Base-by-base conservation (phyloP, 1,140 invertebrate species). In the Diorhabda carinulata region DNA sequence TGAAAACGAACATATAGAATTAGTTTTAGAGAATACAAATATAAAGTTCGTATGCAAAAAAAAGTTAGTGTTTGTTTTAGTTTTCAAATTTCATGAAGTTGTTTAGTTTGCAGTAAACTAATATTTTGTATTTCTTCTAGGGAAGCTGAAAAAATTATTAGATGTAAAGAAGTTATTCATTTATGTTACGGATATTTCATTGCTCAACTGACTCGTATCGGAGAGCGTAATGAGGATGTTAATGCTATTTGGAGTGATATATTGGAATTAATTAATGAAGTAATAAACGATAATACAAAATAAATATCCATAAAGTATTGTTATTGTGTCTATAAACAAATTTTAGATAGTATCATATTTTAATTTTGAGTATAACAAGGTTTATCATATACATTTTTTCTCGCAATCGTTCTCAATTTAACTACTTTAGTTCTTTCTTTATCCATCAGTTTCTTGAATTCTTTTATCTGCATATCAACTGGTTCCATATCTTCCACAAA, bases 161-260 rank as follows among this genome's bases (percentile, higher is more conserved):
- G 74, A 63, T 80, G 78, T 72, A 79, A 78, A 72, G 60, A 75
- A 59, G 70, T 72, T 8, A 45, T 81, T 45, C 57, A 70, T 5
- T 43, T 64, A 5, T 68, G 66, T 40, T 74, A 77, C 9, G 61
- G 70, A 61, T 79, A 80, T 69, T 76, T 74, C 45, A 73, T 79
- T 57, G 76, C 72, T 63, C 78, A 79, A 66, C 68, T 81, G 61
- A 80, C 79, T 1, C 70, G 72, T 66, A 73, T 72, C n/a, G 72
- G 70, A 3, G 71, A 76, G n/a, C 61, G 64, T 40, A 73, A 75
- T 68, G 7, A n/a, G 47, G 45, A 71, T 47, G 44, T 77, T 6
- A 73, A 76, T 61, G 6, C 63, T 9, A 44, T 65, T 42, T 78
- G 78, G 78, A 60, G 74, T 44, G 71, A 74, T 66, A 72, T 78